A percentile compares a stretch with the other conserved stretches of the same genome.
phyloP scores from a whole-genome alignment of 2,113 vertebrate genomes.

The Cryptotis parvus region DNA sequence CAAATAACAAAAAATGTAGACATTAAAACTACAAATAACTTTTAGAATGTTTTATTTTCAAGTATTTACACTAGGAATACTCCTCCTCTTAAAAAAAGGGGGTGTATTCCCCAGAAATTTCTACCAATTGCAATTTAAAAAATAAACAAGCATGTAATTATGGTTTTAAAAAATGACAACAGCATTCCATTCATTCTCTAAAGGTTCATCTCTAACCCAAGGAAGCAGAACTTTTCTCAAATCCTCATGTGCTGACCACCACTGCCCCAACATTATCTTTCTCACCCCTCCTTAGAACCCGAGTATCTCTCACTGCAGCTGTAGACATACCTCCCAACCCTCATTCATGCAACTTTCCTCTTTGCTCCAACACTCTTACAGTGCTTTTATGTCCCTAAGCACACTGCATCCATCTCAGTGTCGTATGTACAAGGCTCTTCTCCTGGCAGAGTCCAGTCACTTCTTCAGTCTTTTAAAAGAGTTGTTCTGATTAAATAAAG shows the following conservation, averaged over 20 bases:
- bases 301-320: background rate
- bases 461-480: too few relatives aligned
- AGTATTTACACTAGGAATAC: background rate
- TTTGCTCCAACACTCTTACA: too few relatives aligned
- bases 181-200: background rate
- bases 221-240: too few relatives aligned
- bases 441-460: background rate
- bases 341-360: background rate
- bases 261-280: background rate
- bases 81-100: background rate
- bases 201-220: too few relatives aligned
- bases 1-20: slow-evolving; percentile 45
- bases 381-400: too few relatives aligned
- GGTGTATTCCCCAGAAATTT: slow-evolving; percentile 36
- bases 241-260: too few relatives aligned
- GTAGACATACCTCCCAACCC: background rate
- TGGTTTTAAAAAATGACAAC: background rate
- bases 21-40: slow-evolving; percentile 39
- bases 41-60: slow-evolving; percentile 38
- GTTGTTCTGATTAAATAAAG: too few relatives aligned
- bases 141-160: background rate
- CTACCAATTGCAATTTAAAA: slow-evolving; percentile 48
- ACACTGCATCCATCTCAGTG: background rate
- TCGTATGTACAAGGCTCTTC: too few relatives aligned
- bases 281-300: background rate